Evolutionary conservation across 2,797 vertebrate genomes (phyloP), one percentile per base, ranked within the genome.

Genomic region (Nannoperca australis): DNA sequence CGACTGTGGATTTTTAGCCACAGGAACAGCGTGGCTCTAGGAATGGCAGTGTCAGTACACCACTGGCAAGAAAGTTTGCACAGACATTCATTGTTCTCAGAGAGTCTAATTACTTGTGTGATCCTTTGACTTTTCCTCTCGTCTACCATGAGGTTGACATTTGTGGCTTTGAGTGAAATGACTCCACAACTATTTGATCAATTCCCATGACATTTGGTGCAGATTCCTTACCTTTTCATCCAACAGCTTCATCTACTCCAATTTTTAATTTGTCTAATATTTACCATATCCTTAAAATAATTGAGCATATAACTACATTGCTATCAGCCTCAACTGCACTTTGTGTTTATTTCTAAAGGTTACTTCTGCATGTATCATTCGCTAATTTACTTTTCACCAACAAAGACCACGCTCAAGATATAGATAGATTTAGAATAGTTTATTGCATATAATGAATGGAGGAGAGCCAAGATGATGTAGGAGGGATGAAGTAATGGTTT

Each of bases 91-190:
- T 47, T 9, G 45, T 38, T 71, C 53, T 65, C 36, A 11, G 68
- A 53, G 54, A 65, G 17, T 61, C 8, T 10, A 15, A 51, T 42
- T 17, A 59, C 36, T 36, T 68, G 47, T n/a, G 13, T 36, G 30
- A 75, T 38, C 40, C 27, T 14, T n/a, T 34, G 53, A 58, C 14
- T 42, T 45, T 45, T 40, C 14, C 18, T 44, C 27, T 40, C 13
- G n/a, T 59, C 20, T 14, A 50, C 30, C 5, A 13, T 24, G 24
- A 59, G 20, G 8, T 18, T 36, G 38, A 53, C 14, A 17, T 65
- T 54, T 59, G 36, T 44, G 61, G 13, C 36, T 65, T 36, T 53
- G 27, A 53, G 17, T 45, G 1, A 58, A 63, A 64, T 64, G 38
- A 30, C 18, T 47, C 38, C 18, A 18, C 11, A 49, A 60, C 40